A percentile compares a stretch with the other conserved stretches of the same genome.
phyloP scores from a whole-genome alignment of 2,888 invertebrate genomes.

The Gerosis bhagava region DNA sequence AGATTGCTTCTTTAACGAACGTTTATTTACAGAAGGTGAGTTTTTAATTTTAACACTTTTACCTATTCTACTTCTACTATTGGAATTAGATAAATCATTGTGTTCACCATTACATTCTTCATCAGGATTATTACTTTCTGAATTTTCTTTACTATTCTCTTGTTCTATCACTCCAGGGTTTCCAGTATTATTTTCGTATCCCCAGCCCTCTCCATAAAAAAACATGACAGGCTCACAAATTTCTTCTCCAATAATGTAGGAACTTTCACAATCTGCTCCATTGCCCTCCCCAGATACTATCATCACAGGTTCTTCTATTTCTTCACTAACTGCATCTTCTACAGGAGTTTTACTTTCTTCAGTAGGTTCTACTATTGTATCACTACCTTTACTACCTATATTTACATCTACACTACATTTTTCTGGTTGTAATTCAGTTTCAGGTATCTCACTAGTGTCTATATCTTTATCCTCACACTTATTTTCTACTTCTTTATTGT shows the following conservation, averaged over 20 bases:
- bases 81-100: slow-evolving; percentile 50
- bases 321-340: slow-evolving; percentile 76
- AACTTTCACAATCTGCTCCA: slow-evolving; percentile 85
- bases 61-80: slow-evolving; percentile 53
- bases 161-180: slow-evolving; percentile 77
- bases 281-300: slow-evolving; percentile 86
- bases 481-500: slow-evolving; percentile 43
- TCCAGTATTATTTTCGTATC: slow-evolving; percentile 88
- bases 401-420: slow-evolving; percentile 26
- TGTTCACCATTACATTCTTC: slow-evolving; percentile 71
- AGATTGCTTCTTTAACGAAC: slow-evolving; percentile 66
- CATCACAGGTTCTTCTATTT: slow-evolving; percentile 89
- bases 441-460: slow-evolving; percentile 32
- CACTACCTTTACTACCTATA: slow-evolving; percentile 25
- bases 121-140: slow-evolving; percentile 56
- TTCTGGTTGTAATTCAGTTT: slow-evolving; percentile 26
- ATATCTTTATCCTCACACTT: slow-evolving; percentile 42
- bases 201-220: slow-evolving; percentile 88
- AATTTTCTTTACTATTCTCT: slow-evolving; percentile 47
- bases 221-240: slow-evolving; percentile 88
- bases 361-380: slow-evolving; percentile 13
- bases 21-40: slow-evolving; percentile 53
- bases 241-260: slow-evolving; percentile 83
- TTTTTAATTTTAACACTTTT: slow-evolving; percentile 45
- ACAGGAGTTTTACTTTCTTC: slow-evolving; percentile 24